Conservation (phyloP, 2,888 invertebrate genomes). For the Zygothrica quintamaculata region DNA sequence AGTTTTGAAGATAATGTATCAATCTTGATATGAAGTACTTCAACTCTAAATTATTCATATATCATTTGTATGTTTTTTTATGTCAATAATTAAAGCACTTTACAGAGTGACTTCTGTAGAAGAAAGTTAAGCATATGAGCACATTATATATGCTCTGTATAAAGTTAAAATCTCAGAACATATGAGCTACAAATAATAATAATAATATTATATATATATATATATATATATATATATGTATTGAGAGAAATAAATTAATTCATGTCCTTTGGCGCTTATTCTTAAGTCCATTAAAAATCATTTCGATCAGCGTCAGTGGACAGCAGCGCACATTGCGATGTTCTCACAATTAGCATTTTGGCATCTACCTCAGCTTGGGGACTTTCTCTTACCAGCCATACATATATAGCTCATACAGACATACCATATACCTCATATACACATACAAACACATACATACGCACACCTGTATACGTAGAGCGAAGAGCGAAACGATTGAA, state of each 20-base stretch:
- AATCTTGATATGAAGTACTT: no score
- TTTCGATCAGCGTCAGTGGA: slow-evolving; percentile 61
- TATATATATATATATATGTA: slow-evolving; percentile 11
- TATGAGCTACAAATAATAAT: slow-evolving; percentile 12
- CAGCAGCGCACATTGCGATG: slow-evolving; percentile 67
- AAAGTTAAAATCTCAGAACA: slow-evolving; percentile 29
- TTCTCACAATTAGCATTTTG: slow-evolving; percentile 81
- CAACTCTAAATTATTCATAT: no score
- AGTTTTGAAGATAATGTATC: no score
- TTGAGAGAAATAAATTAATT: slow-evolving; percentile 60
- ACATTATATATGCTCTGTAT: no score
- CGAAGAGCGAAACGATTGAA: slow-evolving; percentile 62
- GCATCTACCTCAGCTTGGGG: slow-evolving; percentile 25
- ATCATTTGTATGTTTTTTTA: no score
- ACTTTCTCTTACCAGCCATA: slow-evolving; percentile 24
- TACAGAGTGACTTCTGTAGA: background rate
- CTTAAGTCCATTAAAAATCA: slow-evolving; percentile 71
- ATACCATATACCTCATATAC: no score
- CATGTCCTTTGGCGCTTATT: slow-evolving; percentile 55
- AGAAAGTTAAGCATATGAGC: no score
- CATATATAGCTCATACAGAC: no score
- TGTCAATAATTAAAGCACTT: slow-evolving; percentile 11
- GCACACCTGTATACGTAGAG: slow-evolving; percentile 48
- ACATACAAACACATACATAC: slow-evolving; percentile 23
- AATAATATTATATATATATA: slow-evolving; percentile 9